phyloP scores from a whole-genome alignment of 2,113 vertebrate genomes.

The Anser brachyrhynchus region DNA sequence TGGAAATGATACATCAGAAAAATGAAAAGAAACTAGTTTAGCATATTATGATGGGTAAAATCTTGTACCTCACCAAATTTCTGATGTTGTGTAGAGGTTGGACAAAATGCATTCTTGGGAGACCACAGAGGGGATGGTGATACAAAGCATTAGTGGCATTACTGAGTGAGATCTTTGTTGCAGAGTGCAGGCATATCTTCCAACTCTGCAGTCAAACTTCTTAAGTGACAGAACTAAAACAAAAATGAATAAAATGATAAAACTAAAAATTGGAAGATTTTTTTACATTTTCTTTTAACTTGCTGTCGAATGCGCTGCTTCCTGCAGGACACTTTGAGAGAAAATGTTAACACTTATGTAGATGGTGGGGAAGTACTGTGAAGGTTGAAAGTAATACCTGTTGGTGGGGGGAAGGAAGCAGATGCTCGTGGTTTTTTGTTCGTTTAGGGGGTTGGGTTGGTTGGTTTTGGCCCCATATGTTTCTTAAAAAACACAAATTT shows the following conservation, averaged over 20 bases:
- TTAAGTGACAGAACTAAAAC: neutral
- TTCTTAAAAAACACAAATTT: neutral
- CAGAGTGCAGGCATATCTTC: neutral
- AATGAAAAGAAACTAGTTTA: neutral
- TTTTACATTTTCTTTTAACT: neutral
- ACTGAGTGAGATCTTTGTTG: neutral
- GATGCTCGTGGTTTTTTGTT: neutral
- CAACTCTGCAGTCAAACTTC: accelerated
- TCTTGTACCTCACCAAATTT: neutral
- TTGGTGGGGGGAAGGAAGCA: neutral
- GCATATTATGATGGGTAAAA: neutral
- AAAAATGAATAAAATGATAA: neutral
- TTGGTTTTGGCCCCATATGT: neutral
- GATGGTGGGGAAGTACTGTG: neutral
- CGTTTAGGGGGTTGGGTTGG: neutral
- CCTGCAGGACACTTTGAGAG: neutral
- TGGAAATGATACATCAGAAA: neutral
- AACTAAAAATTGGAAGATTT: neutral
- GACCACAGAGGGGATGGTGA: neutral
- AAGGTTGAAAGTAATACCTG: neutral
- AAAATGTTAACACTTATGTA: neutral
- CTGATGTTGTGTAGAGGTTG: neutral
- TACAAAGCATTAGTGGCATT: neutral
- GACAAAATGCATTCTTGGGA: neutral
- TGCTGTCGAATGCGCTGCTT: neutral